Conservation (phyloP, 1,140 invertebrate species). For the Condylostylus longicornis region DNA sequence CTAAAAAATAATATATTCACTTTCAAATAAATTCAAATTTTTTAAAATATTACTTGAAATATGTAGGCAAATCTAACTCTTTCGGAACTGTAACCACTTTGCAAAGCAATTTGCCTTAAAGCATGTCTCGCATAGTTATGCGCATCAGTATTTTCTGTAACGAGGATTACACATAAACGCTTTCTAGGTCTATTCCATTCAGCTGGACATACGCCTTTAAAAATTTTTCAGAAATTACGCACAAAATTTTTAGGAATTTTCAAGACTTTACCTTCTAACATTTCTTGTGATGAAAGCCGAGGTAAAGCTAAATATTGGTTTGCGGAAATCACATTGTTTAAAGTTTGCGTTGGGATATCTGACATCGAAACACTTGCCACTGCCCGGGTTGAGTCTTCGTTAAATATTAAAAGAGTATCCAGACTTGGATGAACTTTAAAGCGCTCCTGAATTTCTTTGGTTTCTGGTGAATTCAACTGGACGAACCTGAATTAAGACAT, state of each 20-base stretch:
- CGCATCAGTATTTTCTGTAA: conserved; percentile 51
- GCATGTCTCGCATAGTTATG: conserved; percentile 44
- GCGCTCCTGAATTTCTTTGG: conserved; percentile 42
- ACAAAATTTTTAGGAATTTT: background rate
- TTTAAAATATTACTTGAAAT: conserved; percentile 22
- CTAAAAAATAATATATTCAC: conserved; percentile 8
- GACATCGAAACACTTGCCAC: conserved; percentile 77
- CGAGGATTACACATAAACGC: conserved; percentile 72
- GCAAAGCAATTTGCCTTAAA: conserved; percentile 51
- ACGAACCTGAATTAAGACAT: conserved; percentile 44
- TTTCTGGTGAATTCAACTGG: conserved; percentile 39
- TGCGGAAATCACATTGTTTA: conserved; percentile 73
- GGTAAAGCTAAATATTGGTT: conserved; percentile 83
- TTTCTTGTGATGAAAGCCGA: conserved; percentile 77
- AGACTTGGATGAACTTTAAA: conserved; percentile 61
- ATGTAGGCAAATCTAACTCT: conserved; percentile 75
- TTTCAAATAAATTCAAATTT: background rate
- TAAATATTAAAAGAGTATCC: conserved; percentile 79
- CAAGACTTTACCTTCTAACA: conserved; percentile 23
- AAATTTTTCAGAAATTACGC: background rate
- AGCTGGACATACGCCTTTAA: conserved; percentile 57
- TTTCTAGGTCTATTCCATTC: conserved; percentile 68
- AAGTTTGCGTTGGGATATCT: conserved; percentile 70
- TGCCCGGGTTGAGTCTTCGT: conserved; percentile 68
- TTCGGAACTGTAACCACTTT: conserved; percentile 43